These are phyloP conservation scores for Trididemnum clinides DNA, from an alignment of 23 tunicate species.

Conservation along the genomic window DNA sequence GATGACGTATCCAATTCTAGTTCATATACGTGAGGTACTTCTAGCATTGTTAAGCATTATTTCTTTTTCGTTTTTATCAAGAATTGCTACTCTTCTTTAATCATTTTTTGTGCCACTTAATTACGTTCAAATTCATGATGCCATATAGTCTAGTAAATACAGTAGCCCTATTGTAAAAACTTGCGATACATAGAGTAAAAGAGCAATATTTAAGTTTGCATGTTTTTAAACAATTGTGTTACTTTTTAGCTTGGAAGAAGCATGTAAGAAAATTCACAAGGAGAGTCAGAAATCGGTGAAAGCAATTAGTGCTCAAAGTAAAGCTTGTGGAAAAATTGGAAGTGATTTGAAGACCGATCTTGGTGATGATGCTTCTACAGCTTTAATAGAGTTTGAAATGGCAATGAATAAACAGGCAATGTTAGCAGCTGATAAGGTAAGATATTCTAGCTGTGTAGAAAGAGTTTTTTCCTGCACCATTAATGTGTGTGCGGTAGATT, in stretches of 20 bases:
- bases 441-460: too few species aligned
- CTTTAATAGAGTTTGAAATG: slow-evolving; percentile 22
- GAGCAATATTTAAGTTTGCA: background rate
- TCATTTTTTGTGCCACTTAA: background rate
- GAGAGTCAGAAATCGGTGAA: slow-evolving; percentile 50
- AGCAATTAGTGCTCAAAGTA: slow-evolving; percentile 35
- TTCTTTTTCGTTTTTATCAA: too few species aligned
- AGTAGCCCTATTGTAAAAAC: too few species aligned
- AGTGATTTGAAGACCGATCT: slow-evolving; percentile 28
- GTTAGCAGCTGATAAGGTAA: slow-evolving; percentile 42
- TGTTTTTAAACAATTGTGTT: background rate
- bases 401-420: slow-evolving; percentile 51
- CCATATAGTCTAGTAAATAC: too few species aligned
- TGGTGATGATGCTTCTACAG: slow-evolving; percentile 38
- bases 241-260: slow-evolving; percentile 64
- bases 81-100: background rate
- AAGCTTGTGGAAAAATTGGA: slow-evolving; percentile 59
- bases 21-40: too few species aligned
- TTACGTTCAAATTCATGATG: too few species aligned
- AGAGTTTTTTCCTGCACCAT: too few species aligned
- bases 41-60: too few species aligned
- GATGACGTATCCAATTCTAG: too few species aligned
- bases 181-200: background rate
- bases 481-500: too few species aligned
- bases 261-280: slow-evolving; percentile 61